Percentiles rank a stretch among this genome's conserved stretches.
Evolutionary conservation across 2,113 vertebrate species (phyloP).

Genomic region (Lampris megalopsis): DNA sequence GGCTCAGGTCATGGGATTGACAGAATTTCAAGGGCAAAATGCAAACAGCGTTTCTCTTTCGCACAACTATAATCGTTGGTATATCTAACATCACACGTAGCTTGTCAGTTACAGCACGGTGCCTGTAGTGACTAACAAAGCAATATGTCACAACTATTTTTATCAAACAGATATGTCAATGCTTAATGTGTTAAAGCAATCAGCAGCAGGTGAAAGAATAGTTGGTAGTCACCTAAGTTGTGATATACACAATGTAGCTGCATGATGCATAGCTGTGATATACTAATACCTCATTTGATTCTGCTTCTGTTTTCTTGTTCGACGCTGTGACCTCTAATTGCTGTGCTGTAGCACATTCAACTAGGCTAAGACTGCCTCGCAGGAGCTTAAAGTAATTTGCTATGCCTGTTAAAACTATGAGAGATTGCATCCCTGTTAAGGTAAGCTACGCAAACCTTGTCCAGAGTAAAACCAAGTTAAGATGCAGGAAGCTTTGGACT

Average conservation of each 20-base stretch:
- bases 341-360: slow-evolving; percentile 17
- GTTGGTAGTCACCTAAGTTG: not conserved
- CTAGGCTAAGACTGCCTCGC: slow-evolving; percentile 9
- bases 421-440: not conserved
- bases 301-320: slow-evolving; percentile 21
- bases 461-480: not conserved
- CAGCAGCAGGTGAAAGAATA: not conserved
- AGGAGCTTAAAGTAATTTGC: not conserved
- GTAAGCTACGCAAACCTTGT: not conserved
- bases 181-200: no score
- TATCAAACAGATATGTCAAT: slow-evolving; percentile 23
- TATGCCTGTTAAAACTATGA: not conserved
- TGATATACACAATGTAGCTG: slow-evolving; percentile 29
- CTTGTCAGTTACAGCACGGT: not conserved
- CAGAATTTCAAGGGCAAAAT: slow-evolving; percentile 69
- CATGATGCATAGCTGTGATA: slow-evolving; percentile 10
- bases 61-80: slow-evolving; percentile 25
- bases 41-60: slow-evolving; percentile 44
- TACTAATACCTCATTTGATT: slow-evolving; percentile 11
- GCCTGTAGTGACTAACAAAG: slow-evolving; percentile 16
- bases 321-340: slow-evolving; percentile 41
- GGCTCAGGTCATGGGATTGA: slow-evolving; percentile 60
- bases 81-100: slow-evolving; percentile 11
- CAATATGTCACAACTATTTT: slow-evolving; percentile 5
- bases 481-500: not conserved